Evolutionary conservation across 2,888 invertebrate genomes (phyloP), one percentile per base, ranked within the genome.

Genomic region (Folsomia manolachei): DNA sequence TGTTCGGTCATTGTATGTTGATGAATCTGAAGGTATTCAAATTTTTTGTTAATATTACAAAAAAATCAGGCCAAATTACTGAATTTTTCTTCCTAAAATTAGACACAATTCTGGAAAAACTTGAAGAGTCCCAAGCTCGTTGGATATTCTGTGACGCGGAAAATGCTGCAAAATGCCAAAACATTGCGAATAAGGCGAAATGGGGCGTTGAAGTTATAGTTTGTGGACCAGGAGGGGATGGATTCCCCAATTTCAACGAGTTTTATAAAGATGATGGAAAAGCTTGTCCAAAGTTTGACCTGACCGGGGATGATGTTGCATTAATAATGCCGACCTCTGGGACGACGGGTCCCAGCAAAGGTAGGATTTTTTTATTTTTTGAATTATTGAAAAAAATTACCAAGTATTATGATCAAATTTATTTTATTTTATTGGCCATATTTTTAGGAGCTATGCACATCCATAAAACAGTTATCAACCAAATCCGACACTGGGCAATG

Each of bases 91-190:
- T 14, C 19, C 11, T 7, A 25, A 64, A 19, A 63, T 18, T 64
- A 27, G 18, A 51, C 18, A n/a, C 52, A 2, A 62, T 78, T 1
- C 61, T 72, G 9, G 25, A 19, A 1, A 69, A 75, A n/a, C 68
- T 79, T 1, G 72, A 71, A 25, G 79, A 79, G 53, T 75, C 76
- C 27, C 25, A 73, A 19, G 75, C 64, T 21, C 75, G 74, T n/a
- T 78, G 75, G 70, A 75, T 79, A 24, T 70, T 78, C 11, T 79
- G 79, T 71, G 79, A 79, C 62, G 63, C 75, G 2, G 73, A 70
- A 52, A 60, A 27, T 14, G 69, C 71, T 1, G 56, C 52, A 23
- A 39, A 72, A 27, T 74, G 75, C 27, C 26, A 52, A 23, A 18
- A 39, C 2, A 75, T 75, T 9, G 74, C 74, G 0, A 11, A 39